Evolutionary conservation across 2,797 vertebrate species (phyloP).

Genomic region (Urocyon cinereoargenteus): DNA sequence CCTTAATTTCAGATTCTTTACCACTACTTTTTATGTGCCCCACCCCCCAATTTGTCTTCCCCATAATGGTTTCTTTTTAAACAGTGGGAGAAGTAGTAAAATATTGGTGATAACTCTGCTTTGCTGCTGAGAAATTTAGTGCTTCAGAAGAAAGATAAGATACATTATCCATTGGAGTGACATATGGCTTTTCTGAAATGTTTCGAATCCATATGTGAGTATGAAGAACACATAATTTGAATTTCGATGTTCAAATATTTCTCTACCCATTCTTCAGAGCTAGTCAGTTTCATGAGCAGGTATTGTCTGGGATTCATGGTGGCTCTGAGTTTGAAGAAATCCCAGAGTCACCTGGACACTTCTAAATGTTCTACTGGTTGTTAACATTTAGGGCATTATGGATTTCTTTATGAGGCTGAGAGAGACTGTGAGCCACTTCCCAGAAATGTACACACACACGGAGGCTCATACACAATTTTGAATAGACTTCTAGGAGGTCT

Average conservation of each 20-base stretch:
- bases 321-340: neutral
- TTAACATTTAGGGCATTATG: neutral
- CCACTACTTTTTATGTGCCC: neutral
- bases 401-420: neutral
- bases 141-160: neutral
- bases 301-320: neutral
- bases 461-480: neutral
- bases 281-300: neutral
- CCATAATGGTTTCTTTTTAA: neutral
- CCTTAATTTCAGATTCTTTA: neutral
- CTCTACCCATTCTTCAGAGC: neutral
- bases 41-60: neutral
- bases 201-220: conserved; percentile 14
- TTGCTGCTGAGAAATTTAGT: conserved; percentile 20
- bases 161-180: neutral
- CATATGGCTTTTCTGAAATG: neutral
- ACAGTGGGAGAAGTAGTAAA: neutral
- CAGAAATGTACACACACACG: neutral
- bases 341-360: neutral
- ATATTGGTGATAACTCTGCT: neutral
- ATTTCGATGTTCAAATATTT: conserved; percentile 15
- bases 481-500: neutral
- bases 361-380: neutral
- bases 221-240: neutral
- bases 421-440: neutral